Conservation (phyloP, 2,113 vertebrate species). For the Lutjanus erythropterus region DNA sequence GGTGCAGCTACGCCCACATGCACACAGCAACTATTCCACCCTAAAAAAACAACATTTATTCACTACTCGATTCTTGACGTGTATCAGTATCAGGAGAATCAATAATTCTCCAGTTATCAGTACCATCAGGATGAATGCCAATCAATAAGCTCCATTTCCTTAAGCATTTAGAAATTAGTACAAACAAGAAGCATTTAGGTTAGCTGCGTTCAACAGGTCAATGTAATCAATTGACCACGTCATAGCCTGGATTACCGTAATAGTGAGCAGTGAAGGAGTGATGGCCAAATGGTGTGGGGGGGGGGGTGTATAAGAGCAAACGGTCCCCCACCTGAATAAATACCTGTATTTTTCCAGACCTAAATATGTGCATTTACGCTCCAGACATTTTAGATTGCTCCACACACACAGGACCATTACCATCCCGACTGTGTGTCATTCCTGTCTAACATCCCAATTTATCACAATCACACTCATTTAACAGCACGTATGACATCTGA, state of each 20-base stretch:
- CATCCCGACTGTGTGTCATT: constrained; percentile 80
- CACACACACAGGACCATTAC: constrained; percentile 77
- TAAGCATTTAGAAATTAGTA: constrained; percentile 38
- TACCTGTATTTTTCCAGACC: constrained; percentile 85
- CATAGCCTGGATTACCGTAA: constrained; percentile 68
- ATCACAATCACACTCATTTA: constrained; percentile 84
- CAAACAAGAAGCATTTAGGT: constrained; percentile 58
- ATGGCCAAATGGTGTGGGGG: constrained; percentile 64
- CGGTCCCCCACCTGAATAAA: constrained; percentile 85
- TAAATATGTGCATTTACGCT: constrained; percentile 86
- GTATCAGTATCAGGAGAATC: constrained; percentile 50
- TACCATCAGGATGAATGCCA: constrained; percentile 40
- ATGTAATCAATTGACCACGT: constrained; percentile 69
- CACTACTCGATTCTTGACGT: constrained; percentile 24
- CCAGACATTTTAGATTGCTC: constrained; percentile 81
- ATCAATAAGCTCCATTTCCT: constrained; percentile 58
- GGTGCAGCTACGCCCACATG: constrained; percentile 37
- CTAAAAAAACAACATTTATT: constrained; percentile 16
- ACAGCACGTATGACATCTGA: constrained; percentile 72
- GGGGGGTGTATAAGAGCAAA: constrained; percentile 58
- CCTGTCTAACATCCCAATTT: constrained; percentile 82
- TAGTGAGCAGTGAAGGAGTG: constrained; percentile 66
- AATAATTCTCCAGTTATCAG: constrained; percentile 53
- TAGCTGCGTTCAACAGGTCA: constrained; percentile 48
- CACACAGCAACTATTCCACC: constrained; percentile 13